Evolutionary conservation across 2,113 vertebrate genomes (phyloP).

Genomic region (Callithrix jacchus): DNA sequence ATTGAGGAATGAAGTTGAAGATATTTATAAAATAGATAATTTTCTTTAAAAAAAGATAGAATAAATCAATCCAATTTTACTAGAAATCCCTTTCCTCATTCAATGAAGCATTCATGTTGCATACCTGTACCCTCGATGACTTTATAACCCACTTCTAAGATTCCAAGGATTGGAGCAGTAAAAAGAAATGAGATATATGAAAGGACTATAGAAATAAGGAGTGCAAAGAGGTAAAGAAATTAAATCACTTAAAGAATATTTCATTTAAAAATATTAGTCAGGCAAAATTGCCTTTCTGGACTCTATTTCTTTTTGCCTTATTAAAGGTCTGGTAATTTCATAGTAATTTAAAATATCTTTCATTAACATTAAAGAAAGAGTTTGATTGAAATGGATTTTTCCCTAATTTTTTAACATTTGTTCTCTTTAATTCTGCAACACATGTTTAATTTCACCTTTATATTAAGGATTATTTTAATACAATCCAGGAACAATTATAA

Average conservation of each 20-base stretch:
- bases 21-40: neutral
- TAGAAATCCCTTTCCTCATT: neutral
- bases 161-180: slow-evolving; percentile 11
- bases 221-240: slow-evolving; percentile 44
- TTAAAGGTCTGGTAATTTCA: neutral
- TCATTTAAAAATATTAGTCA: neutral
- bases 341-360: slow-evolving; percentile 24
- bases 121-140: neutral
- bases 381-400: neutral
- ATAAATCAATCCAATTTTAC: neutral
- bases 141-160: neutral
- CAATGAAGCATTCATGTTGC: neutral
- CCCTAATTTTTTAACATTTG: neutral
- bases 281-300: slow-evolving; percentile 35
- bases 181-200: slow-evolving; percentile 57
- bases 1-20: neutral
- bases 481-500: neutral
- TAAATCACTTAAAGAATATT: slow-evolving; percentile 44
- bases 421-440: neutral
- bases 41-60: neutral
- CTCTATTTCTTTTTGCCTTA: neutral
- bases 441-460: neutral
- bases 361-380: neutral
- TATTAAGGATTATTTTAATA: neutral
- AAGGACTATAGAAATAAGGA: slow-evolving; percentile 30